Percentiles rank a stretch among this genome's conserved stretches.
These are phyloP conservation scores for Idaea straminata DNA, from an alignment of 2,888 invertebrate genomes.

Conservation along the genomic window DNA sequence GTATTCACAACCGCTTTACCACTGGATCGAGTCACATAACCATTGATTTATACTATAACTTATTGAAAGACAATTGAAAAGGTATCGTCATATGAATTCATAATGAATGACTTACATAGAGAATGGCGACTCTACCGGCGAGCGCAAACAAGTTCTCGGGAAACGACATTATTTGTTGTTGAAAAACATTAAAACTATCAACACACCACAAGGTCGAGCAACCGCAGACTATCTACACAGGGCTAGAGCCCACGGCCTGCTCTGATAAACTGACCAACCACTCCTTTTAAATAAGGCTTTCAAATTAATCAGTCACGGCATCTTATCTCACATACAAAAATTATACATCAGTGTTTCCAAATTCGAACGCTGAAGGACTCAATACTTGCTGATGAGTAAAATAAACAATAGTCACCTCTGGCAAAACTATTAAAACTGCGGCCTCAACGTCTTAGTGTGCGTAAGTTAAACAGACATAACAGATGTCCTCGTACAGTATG, in stretches of 20 bases:
- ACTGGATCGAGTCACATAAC: constrained; percentile 37
- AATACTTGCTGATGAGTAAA: constrained; percentile 38
- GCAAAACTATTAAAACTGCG: constrained; percentile 44
- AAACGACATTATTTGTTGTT: constrained; percentile 43
- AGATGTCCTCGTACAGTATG: constrained; percentile 3
- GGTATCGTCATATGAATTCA: constrained; percentile 18
- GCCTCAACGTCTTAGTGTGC: constrained; percentile 45
- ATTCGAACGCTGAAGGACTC: constrained; percentile 24
- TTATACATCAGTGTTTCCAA: constrained; percentile 27
- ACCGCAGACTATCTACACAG: constrained; percentile 36
- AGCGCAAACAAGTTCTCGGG: constrained; percentile 48
- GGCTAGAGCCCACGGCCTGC: constrained; percentile 31
- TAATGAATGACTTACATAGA: constrained; percentile 44
- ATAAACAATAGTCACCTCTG: constrained; percentile 50
- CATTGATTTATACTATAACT: constrained; percentile 13
- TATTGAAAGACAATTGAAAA: constrained; percentile 17
- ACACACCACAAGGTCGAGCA: constrained; percentile 48
- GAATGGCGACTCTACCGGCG: constrained; percentile 40
- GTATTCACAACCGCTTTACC: constrained; percentile 36
- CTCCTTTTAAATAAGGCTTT: constrained; percentile 22
- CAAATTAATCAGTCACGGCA: constrained; percentile 44
- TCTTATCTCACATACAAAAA: constrained; percentile 24
- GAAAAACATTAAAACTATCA: constrained; percentile 29
- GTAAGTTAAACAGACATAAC: constrained; percentile 59
- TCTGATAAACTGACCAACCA: constrained; percentile 21